phyloP scores from a whole-genome alignment of 1,140 invertebrate species.

The Xylocopa sonorina region DNA sequence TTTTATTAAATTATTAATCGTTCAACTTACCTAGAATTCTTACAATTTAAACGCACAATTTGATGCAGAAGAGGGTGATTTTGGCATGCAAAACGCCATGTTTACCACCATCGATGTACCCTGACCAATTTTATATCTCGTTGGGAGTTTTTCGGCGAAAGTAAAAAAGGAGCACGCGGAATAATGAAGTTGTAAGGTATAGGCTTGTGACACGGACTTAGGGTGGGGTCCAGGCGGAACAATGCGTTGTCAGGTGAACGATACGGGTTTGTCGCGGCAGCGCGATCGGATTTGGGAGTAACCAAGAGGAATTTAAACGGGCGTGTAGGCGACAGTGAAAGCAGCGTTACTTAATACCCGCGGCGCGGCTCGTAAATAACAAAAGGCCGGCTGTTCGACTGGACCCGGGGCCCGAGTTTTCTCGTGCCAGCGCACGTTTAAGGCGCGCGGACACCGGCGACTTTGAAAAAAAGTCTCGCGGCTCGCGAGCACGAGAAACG shows the following conservation, averaged over 20 bases:
- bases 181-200: too few species aligned
- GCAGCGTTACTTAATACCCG: constrained; percentile 74
- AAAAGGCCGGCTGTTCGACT: constrained; percentile 56
- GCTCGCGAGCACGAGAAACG: constrained; percentile 30
- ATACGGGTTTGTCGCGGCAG: constrained; percentile 13
- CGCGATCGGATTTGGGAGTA: constrained; percentile 55
- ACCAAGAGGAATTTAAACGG: constrained; percentile 68
- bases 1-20: too few species aligned
- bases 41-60: too few species aligned
- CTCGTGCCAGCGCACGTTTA: constrained; percentile 40
- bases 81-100: too few species aligned
- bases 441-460: constrained; percentile 10
- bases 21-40: too few species aligned
- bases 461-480: constrained; percentile 26
- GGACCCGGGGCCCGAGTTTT: constrained; percentile 62
- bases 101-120: too few species aligned
- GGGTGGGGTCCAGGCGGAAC: background rate
- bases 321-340: constrained; percentile 75
- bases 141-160: too few species aligned
- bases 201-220: too few species aligned
- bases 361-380: constrained; percentile 68
- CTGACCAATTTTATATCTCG: too few species aligned
- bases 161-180: too few species aligned
- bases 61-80: too few species aligned
- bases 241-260: constrained; percentile 37